These are phyloP conservation scores for Fregetta grallaria DNA, from an alignment of 2,113 vertebrate species.

Conservation along the genomic window DNA sequence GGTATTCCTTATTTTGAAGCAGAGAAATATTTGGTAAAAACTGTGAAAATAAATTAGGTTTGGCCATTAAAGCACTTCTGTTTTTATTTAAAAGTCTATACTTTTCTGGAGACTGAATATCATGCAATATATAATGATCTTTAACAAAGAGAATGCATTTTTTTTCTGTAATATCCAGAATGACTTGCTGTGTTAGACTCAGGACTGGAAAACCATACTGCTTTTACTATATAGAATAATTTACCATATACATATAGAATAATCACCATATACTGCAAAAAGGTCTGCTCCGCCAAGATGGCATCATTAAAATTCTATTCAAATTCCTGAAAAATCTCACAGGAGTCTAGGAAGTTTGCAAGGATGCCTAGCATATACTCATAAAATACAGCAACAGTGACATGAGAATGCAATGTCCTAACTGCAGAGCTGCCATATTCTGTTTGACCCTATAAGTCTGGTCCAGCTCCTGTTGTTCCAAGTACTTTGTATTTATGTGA, in stretches of 20 bases:
- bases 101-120: background rate
- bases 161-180: background rate
- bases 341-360: background rate
- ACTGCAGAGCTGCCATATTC: background rate
- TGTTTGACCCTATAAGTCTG: background rate
- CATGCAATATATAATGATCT: background rate
- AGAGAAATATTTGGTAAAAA: background rate
- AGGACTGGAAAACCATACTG: background rate
- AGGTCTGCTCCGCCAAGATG: background rate
- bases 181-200: background rate
- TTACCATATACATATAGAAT: background rate
- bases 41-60: background rate
- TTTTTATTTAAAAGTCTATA: background rate
- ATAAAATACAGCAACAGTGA: background rate
- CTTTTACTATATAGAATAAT: background rate
- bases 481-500: background rate
- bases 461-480: background rate
- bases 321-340: background rate
- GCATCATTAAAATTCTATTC: background rate
- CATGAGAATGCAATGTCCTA: background rate
- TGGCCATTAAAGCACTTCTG: background rate
- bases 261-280: background rate
- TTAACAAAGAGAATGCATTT: background rate
- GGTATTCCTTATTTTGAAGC: background rate
- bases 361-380: background rate